Evolutionary conservation across 1,140 invertebrate species (phyloP).

Genomic region (Frieseomelitta varia): DNA sequence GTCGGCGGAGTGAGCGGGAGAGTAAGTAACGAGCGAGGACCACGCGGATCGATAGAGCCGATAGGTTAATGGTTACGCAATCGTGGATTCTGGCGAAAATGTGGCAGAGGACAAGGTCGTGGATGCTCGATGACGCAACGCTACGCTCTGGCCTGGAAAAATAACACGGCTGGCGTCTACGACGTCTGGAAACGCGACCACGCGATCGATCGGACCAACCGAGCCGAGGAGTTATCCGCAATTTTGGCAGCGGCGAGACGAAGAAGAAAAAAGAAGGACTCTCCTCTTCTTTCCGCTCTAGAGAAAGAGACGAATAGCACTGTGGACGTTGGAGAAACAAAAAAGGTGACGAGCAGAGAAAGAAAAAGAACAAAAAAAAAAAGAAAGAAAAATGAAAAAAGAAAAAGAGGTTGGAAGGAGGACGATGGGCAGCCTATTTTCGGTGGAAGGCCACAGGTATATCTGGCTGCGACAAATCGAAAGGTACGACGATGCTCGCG

Average conservation of each 20-base stretch:
- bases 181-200: not conserved
- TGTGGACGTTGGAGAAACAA: not conserved
- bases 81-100: not conserved
- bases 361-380: not conserved
- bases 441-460: constrained; percentile 34
- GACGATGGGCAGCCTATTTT: not conserved
- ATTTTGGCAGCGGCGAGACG: constrained; percentile 3
- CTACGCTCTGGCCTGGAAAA: constrained; percentile 34
- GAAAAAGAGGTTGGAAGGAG: not conserved
- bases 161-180: not conserved
- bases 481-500: constrained; percentile 13
- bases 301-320: not conserved
- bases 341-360: not conserved
- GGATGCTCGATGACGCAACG: not conserved
- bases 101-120: constrained; percentile 23
- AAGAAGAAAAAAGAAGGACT: no score
- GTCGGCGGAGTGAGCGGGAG: no score
- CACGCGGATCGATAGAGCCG: not conserved
- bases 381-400: no score
- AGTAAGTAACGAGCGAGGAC: not conserved
- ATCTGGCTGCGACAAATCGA: constrained; percentile 37
- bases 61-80: not conserved
- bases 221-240: constrained; percentile 19
- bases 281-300: no score
- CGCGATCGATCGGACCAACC: not conserved